Evolutionary conservation across 2,888 invertebrate species (phyloP), one percentile per base, ranked within the genome.

Genomic region (Fragum whitleyi): DNA sequence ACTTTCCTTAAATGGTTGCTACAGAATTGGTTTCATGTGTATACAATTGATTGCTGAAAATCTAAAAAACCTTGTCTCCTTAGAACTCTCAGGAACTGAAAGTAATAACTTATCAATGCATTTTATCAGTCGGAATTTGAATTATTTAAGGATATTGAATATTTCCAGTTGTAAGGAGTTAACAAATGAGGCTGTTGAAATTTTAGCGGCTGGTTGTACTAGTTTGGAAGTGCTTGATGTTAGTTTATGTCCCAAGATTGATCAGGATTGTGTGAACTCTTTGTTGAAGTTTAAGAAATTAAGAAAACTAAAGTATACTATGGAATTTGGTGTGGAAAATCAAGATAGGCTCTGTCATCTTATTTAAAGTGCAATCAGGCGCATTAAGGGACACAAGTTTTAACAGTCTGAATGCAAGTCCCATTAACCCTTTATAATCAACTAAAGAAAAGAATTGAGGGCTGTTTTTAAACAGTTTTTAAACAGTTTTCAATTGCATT

Each of bases 51-150:
- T 90, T 21, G 81, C 87, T 14, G 87, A 83, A 65, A 77, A 85
- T 23, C 67, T 89, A 36, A 73, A 75, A 3, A 47, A 77, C 1
- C 74, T 91, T 6, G 79, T 80, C 47, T 36, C 36, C 1, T 76
- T 91, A 29, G 86, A 89, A 51, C 67, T 91, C 1, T 76, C 70
- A 5, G 67, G 75, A 6, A 87, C 87, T 14, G 62, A 32, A 14
- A 71, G 86, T 19, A 80, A 87, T n/a, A 89, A 91, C 47, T 77
- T 90, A 26, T 83, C 86, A 2, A 29, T 89, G n/a, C 91, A 91
- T 79, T 89, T 89, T 73, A 85, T 91, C 28, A 72, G 80, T 68
- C 78, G 89, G 9, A 67, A 88, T 65, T 39, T 90, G 67, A 79
- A 71, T 16, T 68, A 85, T 2, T 73, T 92, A 14, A 51, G 69